Evolutionary conservation across 2,888 invertebrate genomes (phyloP).

Genomic region (Noctua comes): DNA sequence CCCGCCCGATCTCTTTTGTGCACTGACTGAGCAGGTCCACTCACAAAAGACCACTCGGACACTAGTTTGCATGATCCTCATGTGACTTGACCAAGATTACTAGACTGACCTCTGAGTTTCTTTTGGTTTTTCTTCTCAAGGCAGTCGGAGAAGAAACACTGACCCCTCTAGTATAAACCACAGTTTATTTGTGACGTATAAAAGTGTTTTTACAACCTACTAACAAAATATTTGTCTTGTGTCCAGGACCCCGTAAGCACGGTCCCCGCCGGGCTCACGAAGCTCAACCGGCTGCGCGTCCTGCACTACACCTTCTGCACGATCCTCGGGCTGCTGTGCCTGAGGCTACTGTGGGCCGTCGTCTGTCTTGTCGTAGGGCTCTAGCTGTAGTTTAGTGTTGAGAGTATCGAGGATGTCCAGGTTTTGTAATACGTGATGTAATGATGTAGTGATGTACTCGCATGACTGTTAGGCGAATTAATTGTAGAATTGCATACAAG

Average conservation of each 20-base stretch:
- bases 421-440: conserved; percentile 3
- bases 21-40: background rate
- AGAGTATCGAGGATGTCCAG: background rate
- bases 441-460: conserved; percentile 5
- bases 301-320: conserved; percentile 74
- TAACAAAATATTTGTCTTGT: background rate
- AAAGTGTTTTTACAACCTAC: background rate
- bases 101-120: background rate
- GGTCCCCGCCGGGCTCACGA: conserved; percentile 90
- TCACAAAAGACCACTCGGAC: background rate
- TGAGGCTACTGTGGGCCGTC: conserved; percentile 73
- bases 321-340: conserved; percentile 65
- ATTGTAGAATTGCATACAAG: background rate
- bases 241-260: conserved; percentile 92
- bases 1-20: background rate
- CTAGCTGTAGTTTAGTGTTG: conserved; percentile 8
- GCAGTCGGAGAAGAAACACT: background rate
- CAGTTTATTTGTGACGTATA: background rate
- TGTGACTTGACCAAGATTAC: background rate
- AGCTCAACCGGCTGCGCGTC: conserved; percentile 70
- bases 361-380: conserved; percentile 60
- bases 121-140: background rate
- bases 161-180: background rate
- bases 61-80: background rate
- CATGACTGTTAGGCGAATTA: background rate